Conservation (phyloP, 2,888 invertebrate genomes). For the Steinernema scapterisci region DNA sequence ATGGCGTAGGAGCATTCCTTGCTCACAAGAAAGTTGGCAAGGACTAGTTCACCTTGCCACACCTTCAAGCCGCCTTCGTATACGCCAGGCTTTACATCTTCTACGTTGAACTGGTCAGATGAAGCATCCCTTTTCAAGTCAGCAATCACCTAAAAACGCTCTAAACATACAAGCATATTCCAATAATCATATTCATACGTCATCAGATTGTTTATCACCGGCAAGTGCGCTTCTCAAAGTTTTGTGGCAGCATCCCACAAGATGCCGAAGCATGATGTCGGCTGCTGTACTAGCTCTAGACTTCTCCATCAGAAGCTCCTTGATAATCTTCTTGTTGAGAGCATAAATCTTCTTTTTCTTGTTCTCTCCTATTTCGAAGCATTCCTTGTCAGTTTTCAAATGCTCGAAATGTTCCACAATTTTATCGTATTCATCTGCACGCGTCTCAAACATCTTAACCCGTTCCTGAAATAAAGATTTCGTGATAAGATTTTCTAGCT, state of each 20-base stretch:
- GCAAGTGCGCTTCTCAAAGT: too few relatives aligned
- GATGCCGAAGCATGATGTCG: not conserved
- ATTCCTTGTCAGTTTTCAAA: not conserved
- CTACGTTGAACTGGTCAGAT: not conserved
- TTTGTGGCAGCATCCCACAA: too few relatives aligned
- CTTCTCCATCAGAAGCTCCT: not conserved
- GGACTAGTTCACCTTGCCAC: not conserved
- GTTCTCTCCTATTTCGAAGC: not conserved
- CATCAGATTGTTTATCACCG: too few relatives aligned
- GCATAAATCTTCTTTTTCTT: not conserved
- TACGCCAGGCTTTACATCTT: not conserved
- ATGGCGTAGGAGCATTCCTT: not conserved
- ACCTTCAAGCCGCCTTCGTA: constrained; percentile 6
- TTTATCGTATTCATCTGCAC: not conserved
- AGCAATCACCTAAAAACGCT: too few relatives aligned
- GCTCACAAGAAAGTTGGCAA: not conserved
- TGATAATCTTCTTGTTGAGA: not conserved
- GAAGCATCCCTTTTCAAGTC: not conserved
- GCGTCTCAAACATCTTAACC: not conserved
- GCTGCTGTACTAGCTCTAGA: not conserved
- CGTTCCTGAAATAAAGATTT: not conserved
- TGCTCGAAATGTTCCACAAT: not conserved
- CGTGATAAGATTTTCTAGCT: not conserved
- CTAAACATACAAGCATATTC: too few relatives aligned
- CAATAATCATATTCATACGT: too few relatives aligned